phyloP scores from a whole-genome alignment of 2,888 invertebrate species.

The Tiliacea citrago region DNA sequence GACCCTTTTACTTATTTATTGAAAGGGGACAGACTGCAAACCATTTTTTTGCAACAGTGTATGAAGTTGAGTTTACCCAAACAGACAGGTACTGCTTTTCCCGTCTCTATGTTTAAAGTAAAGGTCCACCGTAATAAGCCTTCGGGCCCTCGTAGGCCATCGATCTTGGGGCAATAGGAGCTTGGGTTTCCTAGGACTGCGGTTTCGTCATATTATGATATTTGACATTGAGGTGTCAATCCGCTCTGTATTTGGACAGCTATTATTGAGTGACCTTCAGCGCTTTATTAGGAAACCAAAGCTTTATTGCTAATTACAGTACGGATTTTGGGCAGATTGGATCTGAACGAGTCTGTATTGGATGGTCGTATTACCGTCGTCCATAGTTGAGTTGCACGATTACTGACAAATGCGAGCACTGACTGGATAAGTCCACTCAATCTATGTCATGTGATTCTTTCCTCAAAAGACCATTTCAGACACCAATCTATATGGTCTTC shows the following conservation, averaged over 20 bases:
- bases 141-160: not conserved
- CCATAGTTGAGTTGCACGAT: too few relatives aligned
- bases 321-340: not conserved
- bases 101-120: not conserved
- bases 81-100: not conserved
- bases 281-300: not conserved
- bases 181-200: not conserved
- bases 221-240: not conserved
- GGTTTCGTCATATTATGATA: not conserved
- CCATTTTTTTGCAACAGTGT: not conserved
- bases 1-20: conserved; percentile 16
- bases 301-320: not conserved
- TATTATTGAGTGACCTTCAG: not conserved
- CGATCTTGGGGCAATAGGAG: not conserved
- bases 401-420: too few relatives aligned
- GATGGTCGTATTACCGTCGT: not conserved
- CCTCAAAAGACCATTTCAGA: too few relatives aligned
- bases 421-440: too few relatives aligned
- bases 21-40: conserved; percentile 4
- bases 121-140: not conserved
- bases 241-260: not conserved
- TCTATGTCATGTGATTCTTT: too few relatives aligned
- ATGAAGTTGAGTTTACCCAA: not conserved
- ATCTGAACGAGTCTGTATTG: not conserved
- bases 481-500: too few relatives aligned